Evolutionary conservation across 2,797 vertebrate genomes (phyloP).

Genomic region (Acrossocheilus wenchowensis): DNA sequence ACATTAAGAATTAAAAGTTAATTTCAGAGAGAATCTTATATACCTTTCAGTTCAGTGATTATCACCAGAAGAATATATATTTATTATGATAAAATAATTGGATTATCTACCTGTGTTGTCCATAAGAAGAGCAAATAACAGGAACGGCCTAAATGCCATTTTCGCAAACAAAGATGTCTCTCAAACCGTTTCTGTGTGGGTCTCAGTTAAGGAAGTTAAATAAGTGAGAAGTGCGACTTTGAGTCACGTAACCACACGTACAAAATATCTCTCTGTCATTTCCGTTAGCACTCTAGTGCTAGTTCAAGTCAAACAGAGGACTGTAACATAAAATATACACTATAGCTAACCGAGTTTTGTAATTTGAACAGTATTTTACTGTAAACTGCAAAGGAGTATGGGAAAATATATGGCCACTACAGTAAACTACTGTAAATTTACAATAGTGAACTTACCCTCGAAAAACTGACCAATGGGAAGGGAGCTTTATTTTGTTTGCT

Average conservation of each 20-base stretch:
- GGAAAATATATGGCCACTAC: too few relatives aligned
- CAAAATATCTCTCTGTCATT: neutral
- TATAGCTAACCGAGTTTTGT: too few relatives aligned
- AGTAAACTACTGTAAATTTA: too few relatives aligned
- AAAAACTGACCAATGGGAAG: too few relatives aligned
- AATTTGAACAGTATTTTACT: too few relatives aligned
- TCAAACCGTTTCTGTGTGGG: rapidly evolving
- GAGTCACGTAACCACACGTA: neutral
- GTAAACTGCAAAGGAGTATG: too few relatives aligned
- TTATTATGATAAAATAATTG: neutral
- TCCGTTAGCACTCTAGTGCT: neutral
- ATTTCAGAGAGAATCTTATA: neutral
- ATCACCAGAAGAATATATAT: neutral
- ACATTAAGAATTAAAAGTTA: neutral
- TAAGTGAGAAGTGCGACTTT: neutral
- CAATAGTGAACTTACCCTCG: too few relatives aligned
- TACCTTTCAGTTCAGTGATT: neutral
- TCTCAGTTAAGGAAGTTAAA: neutral
- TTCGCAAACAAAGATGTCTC: neutral
- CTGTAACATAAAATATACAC: too few relatives aligned
- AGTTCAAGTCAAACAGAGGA: neutral
- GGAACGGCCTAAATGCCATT: neutral
- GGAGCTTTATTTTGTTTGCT: too few relatives aligned
- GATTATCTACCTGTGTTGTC: neutral
- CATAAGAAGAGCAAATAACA: neutral